phyloP scores from a whole-genome alignment of 2,797 vertebrate genomes.

The Cephalopachus bancanus region DNA sequence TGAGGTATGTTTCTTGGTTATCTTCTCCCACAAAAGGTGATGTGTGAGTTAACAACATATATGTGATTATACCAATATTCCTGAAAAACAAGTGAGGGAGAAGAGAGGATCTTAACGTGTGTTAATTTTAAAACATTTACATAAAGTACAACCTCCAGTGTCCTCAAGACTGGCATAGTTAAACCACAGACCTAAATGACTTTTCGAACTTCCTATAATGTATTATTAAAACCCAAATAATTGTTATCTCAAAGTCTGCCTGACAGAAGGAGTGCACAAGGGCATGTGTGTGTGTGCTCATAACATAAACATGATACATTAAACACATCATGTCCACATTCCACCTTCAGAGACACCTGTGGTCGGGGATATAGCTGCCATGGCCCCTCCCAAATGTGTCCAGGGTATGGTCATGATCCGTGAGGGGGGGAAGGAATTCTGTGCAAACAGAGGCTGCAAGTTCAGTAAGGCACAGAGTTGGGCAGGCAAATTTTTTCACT shows the following conservation, averaged over 20 bases:
- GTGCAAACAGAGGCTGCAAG: background rate
- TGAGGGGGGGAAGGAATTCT: background rate
- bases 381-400: background rate
- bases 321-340: background rate
- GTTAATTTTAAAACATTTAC: constrained; percentile 46
- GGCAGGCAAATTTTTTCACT: constrained; percentile 33
- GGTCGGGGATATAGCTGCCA: background rate
- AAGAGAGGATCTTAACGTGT: constrained; percentile 1
- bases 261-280: constrained; percentile 9
- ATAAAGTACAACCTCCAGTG: background rate
- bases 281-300: background rate
- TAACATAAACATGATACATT: background rate
- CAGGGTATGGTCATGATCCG: background rate
- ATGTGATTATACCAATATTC: constrained; percentile 97
- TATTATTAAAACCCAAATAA: constrained; percentile 67
- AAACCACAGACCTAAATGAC: constrained; percentile 39
- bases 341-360: background rate
- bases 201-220: constrained; percentile 47
- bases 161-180: constrained; percentile 24
- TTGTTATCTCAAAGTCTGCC: constrained; percentile 30
- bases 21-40: constrained; percentile 96
- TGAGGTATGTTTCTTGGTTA: constrained; percentile 98
- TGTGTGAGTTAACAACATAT: constrained; percentile 97
- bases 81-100: constrained; percentile 87
- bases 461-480: constrained; percentile 10